Evolutionary conservation across 2,797 vertebrate genomes (phyloP).

Genomic region (Mormyrops attenuatus): DNA sequence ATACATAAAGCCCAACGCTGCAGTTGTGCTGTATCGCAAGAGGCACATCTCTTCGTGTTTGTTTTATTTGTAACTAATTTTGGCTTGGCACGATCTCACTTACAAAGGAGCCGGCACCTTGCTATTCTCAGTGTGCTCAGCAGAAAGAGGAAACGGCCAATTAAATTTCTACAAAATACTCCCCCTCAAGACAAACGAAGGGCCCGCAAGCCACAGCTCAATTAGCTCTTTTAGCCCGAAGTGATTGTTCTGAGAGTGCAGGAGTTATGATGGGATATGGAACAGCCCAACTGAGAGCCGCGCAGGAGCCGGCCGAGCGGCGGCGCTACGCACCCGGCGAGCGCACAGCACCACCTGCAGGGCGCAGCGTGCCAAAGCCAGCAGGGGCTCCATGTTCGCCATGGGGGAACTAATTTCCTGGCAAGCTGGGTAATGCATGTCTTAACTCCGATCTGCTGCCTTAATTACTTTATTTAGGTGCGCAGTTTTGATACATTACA

Average conservation of each 20-base stretch:
- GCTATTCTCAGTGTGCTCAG: background rate
- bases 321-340: background rate
- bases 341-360: constrained; percentile 52
- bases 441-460: constrained; percentile 20
- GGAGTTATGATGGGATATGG: constrained; percentile 7
- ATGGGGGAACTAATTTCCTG: background rate
- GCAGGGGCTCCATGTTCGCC: background rate
- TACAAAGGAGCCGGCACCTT: background rate
- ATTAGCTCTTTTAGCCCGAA: constrained; percentile 19
- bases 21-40: background rate
- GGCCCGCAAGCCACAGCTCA: constrained; percentile 17
- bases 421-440: background rate
- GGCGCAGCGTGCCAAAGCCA: constrained; percentile 66
- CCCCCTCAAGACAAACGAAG: background rate
- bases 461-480: constrained; percentile 31
- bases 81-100: background rate
- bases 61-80: constrained; percentile 13
- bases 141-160: background rate
- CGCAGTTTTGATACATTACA: background rate
- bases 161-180: constrained; percentile 18
- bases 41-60: background rate
- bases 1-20: background rate
- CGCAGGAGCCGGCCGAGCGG: background rate
- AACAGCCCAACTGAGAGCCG: constrained; percentile 8
- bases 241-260: background rate